Evolutionary conservation across 2,797 vertebrate genomes (phyloP), one percentile per base, ranked within the genome.

Genomic region (Rhodeus uyekii): DNA sequence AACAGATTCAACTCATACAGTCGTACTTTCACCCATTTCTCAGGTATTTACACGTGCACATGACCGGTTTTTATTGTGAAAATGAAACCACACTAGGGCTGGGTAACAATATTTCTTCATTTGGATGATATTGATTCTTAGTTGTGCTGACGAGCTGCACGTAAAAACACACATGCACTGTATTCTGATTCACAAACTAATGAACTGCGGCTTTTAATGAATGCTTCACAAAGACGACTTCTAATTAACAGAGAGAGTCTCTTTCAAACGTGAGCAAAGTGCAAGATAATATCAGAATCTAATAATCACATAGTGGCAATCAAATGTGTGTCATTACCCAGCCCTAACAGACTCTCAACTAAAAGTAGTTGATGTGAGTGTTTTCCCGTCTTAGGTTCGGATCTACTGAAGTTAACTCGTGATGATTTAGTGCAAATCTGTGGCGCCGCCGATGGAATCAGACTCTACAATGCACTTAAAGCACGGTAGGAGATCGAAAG

Each of bases 381-480:
- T 10, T 42, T 29, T 75, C 29, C 14, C 14, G 7, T 86, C 87
- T 14, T 88, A 99, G 98, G 97, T 90, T 96, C 96, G n/a, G 98
- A 99, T 91, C 93, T 99, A 90, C 88, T 99, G 92, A 97, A 97
- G 91, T 96, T 98, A 96, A 96, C 95, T 88, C 95, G 95, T 87
- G 97, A 99, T 19, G 98, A 99, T 85, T 92, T 99, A 92, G 94
- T 99, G 85, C 97, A 99, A 93, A 95, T 99, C 88, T 99, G 98
- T 87, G 98, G 98, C 22, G 96, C 97, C n/a, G 96, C 98, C 16
- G 97, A 99, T 58, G 98, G 98, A 48, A 99, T 99, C 90, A 95
- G 98, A 46, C 97, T 99, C 85, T 98, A 96, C 85, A 99, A 99
- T 79, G 95, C 96, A 32, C 95, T 98, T 91, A 98, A 98, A 93